Base-by-base conservation (phyloP, 2,113 vertebrate species). In the Sporophila hypoxantha region DNA sequence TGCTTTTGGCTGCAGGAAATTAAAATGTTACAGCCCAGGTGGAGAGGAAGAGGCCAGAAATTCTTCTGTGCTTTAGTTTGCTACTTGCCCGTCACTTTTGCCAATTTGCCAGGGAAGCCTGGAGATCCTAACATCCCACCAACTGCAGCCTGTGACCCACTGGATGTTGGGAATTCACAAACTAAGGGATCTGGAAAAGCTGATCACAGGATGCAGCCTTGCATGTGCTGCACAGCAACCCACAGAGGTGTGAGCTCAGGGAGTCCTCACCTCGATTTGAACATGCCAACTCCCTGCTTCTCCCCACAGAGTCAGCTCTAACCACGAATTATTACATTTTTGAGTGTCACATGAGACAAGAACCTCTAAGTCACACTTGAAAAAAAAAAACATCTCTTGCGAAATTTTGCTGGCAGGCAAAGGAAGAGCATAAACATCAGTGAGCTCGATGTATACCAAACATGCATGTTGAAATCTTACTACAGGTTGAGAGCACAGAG, bases 281-380 rank as follows among this genome's bases (percentile, higher is more conserved):
- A 69, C 57, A 49, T 20, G 53, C 36, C 82, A 82, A 10, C 23
- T 73, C 52, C n/a, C 57, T 60, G 39, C 76, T 87, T 62, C 52
- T 80, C 52, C 61, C 52, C 60, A 23, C 4, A 82, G 46, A 86
- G 49, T 44, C 53, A 89, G 4, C 41, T 87, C 76, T 44, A 62
- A 61, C 44, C 73, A 83, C 50, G 46, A 85, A 71, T 46, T 9
- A 85, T 71, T 60, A 85, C n/a, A 87, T 83, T 93, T 92, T 89
- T 89, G 76, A 92, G 44, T 77, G 69, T 83, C 82, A 83, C 53
- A 44, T 80, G 76, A 91, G 73, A 87, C 73, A 89, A 47, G 55
- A 69, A 71, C 69, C 73, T 91, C 53, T 64, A 83, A 91, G 73
- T 44, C 47, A 67, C 0, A 1, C 44, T 77, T 36, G 36, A n/a